Evolutionary conservation across 2,113 vertebrate species (phyloP).

Genomic region (Cinclus cinclus): DNA sequence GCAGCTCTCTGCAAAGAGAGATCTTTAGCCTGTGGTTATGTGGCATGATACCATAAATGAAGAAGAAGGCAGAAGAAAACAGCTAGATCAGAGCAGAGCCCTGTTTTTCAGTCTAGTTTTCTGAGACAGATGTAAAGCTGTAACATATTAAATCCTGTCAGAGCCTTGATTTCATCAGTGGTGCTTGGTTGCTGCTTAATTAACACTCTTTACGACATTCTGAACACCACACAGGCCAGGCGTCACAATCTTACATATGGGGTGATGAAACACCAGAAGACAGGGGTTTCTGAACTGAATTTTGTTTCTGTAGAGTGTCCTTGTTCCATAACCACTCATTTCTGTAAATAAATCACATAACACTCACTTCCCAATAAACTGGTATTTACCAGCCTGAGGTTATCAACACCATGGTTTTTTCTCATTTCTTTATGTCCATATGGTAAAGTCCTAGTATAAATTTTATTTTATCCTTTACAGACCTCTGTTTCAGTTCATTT

Average conservation of each 20-base stretch:
- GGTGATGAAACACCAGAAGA: not conserved
- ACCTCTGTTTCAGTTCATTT: slow-evolving; percentile 48
- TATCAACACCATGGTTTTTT: not conserved
- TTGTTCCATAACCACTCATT: not conserved
- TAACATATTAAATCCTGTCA: slow-evolving; percentile 5
- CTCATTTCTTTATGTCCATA: slow-evolving; percentile 6
- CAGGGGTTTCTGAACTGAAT: not conserved
- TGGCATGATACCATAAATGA: not conserved
- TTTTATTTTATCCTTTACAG: slow-evolving; percentile 8
- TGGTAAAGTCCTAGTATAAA: slow-evolving; percentile 19
- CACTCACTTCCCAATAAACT: slow-evolving; percentile 6
- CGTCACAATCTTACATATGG: not conserved
- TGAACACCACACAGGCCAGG: not conserved
- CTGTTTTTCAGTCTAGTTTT: not conserved
- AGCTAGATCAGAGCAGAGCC: not conserved
- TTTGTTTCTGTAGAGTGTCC: slow-evolving; percentile 24
- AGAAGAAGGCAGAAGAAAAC: not conserved
- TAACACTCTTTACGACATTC: not conserved
- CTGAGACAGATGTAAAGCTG: slow-evolving; percentile 25
- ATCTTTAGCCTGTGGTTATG: slow-evolving; percentile 15
- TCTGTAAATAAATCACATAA: slow-evolving; percentile 18
- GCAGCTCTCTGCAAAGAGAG: slow-evolving; percentile 20
- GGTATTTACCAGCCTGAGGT: not conserved
- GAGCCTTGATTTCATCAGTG: not conserved
- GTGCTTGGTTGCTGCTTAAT: not conserved